Evolutionary conservation across 2,888 invertebrate species (phyloP).

Genomic region (Chorisops tibialis): DNA sequence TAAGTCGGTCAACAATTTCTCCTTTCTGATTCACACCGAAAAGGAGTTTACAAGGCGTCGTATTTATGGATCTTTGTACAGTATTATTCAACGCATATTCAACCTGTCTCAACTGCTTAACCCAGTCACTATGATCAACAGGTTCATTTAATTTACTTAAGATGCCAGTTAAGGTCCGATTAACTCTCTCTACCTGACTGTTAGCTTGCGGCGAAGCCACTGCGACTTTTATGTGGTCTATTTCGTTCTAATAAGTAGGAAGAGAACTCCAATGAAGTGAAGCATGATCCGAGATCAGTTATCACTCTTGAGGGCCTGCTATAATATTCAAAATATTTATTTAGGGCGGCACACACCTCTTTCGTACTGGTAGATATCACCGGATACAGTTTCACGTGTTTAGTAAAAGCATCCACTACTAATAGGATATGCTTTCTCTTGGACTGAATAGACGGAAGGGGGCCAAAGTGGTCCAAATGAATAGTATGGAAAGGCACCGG

Average conservation of each 20-base stretch:
- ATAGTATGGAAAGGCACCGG: constrained; percentile 36
- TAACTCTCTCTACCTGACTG: constrained; percentile 35
- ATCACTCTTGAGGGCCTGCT: neutral
- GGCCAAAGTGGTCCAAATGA: constrained; percentile 30
- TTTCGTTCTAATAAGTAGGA: constrained; percentile 27
- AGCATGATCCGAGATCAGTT: constrained; percentile 7
- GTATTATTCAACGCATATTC: constrained; percentile 26
- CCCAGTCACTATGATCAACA: constrained; percentile 27
- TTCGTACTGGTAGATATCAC: neutral
- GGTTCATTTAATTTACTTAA: neutral
- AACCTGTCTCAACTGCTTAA: constrained; percentile 29
- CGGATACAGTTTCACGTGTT: constrained; percentile 28
- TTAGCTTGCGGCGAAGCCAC: constrained; percentile 33
- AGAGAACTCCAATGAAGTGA: constrained; percentile 27
- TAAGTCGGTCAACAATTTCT: constrained; percentile 28
- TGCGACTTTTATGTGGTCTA: constrained; percentile 32
- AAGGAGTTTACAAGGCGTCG: constrained; percentile 37
- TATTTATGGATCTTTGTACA: constrained; percentile 35
- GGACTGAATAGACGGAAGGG: constrained; percentile 20
- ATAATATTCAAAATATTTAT: constrained; percentile 7
- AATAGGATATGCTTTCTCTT: constrained; percentile 27
- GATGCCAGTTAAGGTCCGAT: constrained; percentile 17
- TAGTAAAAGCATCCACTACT: constrained; percentile 30
- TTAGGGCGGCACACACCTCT: neutral
- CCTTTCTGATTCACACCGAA: constrained; percentile 38